A percentile compares a stretch with the other conserved stretches of the same genome.
These are phyloP conservation scores for Lethenteron reissneri DNA, from an alignment of 2,113 vertebrate species.

Conservation along the genomic window DNA sequence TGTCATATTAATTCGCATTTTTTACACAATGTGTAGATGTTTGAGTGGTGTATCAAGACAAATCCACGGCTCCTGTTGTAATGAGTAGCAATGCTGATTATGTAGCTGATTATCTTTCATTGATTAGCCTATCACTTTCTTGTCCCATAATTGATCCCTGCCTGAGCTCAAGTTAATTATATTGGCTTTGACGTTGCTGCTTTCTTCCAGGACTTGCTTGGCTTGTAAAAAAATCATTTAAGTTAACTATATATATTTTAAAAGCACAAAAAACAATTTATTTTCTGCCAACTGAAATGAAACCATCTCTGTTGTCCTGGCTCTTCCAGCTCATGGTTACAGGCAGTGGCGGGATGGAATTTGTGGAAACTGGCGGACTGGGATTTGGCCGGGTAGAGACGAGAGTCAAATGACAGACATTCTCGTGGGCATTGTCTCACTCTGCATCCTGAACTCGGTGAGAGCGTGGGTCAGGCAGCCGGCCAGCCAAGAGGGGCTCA, in stretches of 20 bases:
- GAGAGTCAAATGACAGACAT: slow-evolving; percentile 4
- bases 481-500: slow-evolving; percentile 2
- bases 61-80: slow-evolving; percentile 21
- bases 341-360: neutral
- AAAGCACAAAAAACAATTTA: too few relatives aligned
- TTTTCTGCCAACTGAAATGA: too few relatives aligned
- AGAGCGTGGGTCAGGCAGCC: slow-evolving; percentile 2
- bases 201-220: slow-evolving; percentile 46
- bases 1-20: too few relatives aligned
- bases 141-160: slow-evolving; percentile 99
- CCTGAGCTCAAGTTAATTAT: slow-evolving; percentile 99
- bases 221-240: slow-evolving; percentile 71
- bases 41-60: too few relatives aligned
- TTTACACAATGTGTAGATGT: too few relatives aligned
- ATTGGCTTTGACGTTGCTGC: slow-evolving; percentile 98
- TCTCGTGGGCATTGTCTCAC: slow-evolving; percentile 2
- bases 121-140: slow-evolving; percentile 99
- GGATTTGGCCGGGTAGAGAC: slow-evolving; percentile 2
- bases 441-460: slow-evolving; percentile 4
- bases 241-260: too few relatives aligned
- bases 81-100: slow-evolving; percentile 99
- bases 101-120: slow-evolving; percentile 99
- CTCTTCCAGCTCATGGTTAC: too few relatives aligned
- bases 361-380: neutral
- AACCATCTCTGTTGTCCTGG: too few relatives aligned